Base-by-base conservation (phyloP, 2,113 vertebrate species). In the Bucco capensis region DNA sequence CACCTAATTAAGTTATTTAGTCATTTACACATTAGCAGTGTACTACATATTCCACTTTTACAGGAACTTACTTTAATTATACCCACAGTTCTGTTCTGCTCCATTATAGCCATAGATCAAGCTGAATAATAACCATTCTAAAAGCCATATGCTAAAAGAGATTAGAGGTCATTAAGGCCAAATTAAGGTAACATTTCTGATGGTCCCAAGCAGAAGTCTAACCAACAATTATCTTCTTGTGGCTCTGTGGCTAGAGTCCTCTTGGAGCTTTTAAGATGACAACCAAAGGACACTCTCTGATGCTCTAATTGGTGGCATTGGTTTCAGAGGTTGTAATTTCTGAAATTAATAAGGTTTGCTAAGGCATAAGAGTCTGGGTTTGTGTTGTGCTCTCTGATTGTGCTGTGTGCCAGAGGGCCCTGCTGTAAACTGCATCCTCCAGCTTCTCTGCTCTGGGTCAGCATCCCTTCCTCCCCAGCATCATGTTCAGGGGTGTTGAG, bases 1-100 rank as follows among this genome's bases (percentile, higher is more conserved):
- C 95, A 95, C 95, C 94, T 98, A 97, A 98, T 98, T 97, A 97
- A 95, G 93, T 97, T 97, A 97, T 97, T 98, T 95, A 98, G 97
- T 98, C 97, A 97, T 98, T 98, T 97, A 96, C 97, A 97, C 96
- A 97, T 97, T 97, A 98, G 94, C 90, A 70, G 79, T 14, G 83
- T 96, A 62, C 89, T 96, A 85, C 95, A 92, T 95, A 95, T 95
- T 96, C 96, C 96, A 91, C 96, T 96, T 96, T 97, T 96, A 86
- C 92, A 93, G 97, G 96, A 96, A 95, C 95, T 74, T 94, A 54
- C 67, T 93, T 96, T 93, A 97, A 97, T 97, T 95, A 90, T 82
- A 93, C 65, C 95, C 94, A 83, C 90, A 82, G 81, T 96, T 95
- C 90, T 95, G 71, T 94, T 96, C 94, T 91, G 96, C 91, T 96